Evolutionary conservation across 2,888 invertebrate genomes (phyloP).

Genomic region (Hybos culiciformis): DNA sequence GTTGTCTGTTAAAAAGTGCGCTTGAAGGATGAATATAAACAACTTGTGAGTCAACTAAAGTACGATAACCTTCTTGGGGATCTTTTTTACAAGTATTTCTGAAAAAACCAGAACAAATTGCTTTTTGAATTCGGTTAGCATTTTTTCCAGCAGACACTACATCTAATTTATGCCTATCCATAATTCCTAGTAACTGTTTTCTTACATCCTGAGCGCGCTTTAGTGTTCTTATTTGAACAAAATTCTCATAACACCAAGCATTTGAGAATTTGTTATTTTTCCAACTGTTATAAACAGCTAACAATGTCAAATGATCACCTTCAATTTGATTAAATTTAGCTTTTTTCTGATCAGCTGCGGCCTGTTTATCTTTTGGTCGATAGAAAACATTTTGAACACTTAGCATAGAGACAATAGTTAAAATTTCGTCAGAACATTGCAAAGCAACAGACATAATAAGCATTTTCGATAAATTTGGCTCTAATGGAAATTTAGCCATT

Average conservation of each 20-base stretch:
- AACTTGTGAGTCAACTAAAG: constrained; percentile 92
- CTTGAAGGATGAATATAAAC: constrained; percentile 99
- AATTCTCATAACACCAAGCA: constrained; percentile 99
- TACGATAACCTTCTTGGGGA: constrained; percentile 95
- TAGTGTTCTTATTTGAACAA: constrained; percentile 91
- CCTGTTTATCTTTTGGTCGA: constrained; percentile 87
- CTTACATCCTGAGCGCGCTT: constrained; percentile 96
- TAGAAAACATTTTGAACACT: constrained; percentile 99
- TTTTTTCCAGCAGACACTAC: constrained; percentile 95
- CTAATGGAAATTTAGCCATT: constrained; percentile 99
- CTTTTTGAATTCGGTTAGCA: constrained; percentile 91
- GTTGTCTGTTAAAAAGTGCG: constrained; percentile 94
- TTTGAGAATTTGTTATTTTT: constrained; percentile 97
- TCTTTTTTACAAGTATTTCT: constrained; percentile 98
- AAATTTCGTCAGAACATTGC: constrained; percentile 93
- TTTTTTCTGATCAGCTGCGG: constrained; percentile 95
- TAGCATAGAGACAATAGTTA: constrained; percentile 97
- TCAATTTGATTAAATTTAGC: constrained; percentile 98
- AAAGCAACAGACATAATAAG: constrained; percentile 97
- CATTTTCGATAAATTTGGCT: constrained; percentile 96
- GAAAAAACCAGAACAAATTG: constrained; percentile 97
- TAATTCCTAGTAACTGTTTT: constrained; percentile 92
- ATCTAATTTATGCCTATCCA: constrained; percentile 94
- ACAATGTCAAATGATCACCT: constrained; percentile 90
- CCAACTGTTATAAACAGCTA: constrained; percentile 99